Evolutionary conservation across 2,888 invertebrate genomes (phyloP), one percentile per base, ranked within the genome.

Genomic region (Nudaria mundana): DNA sequence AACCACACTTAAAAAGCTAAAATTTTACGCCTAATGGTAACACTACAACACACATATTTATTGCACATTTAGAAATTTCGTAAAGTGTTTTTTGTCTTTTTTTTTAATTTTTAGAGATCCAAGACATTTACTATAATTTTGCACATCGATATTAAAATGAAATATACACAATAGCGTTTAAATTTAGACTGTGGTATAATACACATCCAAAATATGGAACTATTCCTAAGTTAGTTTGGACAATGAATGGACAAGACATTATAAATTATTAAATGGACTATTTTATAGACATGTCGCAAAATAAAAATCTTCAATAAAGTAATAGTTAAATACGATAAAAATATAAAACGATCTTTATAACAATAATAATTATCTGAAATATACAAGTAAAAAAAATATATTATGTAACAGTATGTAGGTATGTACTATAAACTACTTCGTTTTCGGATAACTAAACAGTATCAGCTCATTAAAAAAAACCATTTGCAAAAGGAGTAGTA

Each of bases 11-110:
- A 69, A 66, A 59, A 57, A 73, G 77, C 75, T 74, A 66, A 78
- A 75, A 67, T 81, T 83, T 84, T 84, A 87, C 78, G 83, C 87
- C 86, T 87, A 87, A 87, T 77, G 84, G 85, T 86, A 87, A 87
- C 82, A 87, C 89, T 89, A 89, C 88, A 82, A 89, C 89, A 89
- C 88, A 89, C 89, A 88, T 84, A 87, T 83, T 88, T 89, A 89
- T 89, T 89, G 89, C 89, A 89, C 89, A 89, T 88, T 88, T 86
- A 89, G 89, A 89, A 88, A 85, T 84, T 89, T 85, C 76, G 74
- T 86, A 86, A 88, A 86, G 81, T 88, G 76, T 87, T 86, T n/a
- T 86, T 87, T 87, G 81, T 84, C 80, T 84, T 86, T 88, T 87
- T 81, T 20, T 85, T 84, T 82, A 76, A 76, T 82, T 79, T 87